phyloP scores from a whole-genome alignment of 2,888 invertebrate genomes.

The Perizoma flavofasciatum region DNA sequence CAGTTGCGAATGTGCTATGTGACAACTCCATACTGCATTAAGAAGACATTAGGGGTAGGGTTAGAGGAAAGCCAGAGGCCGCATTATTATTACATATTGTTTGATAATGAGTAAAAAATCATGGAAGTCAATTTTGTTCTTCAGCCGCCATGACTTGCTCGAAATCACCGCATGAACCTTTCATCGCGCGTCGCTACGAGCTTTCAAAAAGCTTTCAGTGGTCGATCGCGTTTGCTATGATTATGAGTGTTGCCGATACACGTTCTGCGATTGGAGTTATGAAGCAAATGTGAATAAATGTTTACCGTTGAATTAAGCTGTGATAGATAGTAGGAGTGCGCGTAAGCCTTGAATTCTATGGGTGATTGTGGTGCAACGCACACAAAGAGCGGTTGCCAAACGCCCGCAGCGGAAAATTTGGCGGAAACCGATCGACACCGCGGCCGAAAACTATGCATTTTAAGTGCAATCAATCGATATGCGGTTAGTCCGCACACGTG shows the following conservation, averaged over 20 bases:
- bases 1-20: slow-evolving; percentile 72
- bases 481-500: slow-evolving; percentile 72
- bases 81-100: slow-evolving; percentile 58
- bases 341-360: slow-evolving; percentile 57
- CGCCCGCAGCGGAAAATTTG: slow-evolving; percentile 75
- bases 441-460: slow-evolving; percentile 76
- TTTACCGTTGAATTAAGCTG: slow-evolving; percentile 41
- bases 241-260: slow-evolving; percentile 68
- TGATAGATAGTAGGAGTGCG: slow-evolving; percentile 45
- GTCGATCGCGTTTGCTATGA: slow-evolving; percentile 70
- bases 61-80: slow-evolving; percentile 60
- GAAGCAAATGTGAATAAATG: slow-evolving; percentile 48
- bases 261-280: slow-evolving; percentile 57
- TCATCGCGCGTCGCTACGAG: slow-evolving; percentile 71
- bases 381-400: slow-evolving; percentile 71
- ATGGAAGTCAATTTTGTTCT: slow-evolving; percentile 51
- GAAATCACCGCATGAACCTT: slow-evolving; percentile 72
- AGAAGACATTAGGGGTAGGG: slow-evolving; percentile 76
- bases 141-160: slow-evolving; percentile 59
- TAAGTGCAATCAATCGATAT: slow-evolving; percentile 79
- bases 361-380: slow-evolving; percentile 61
- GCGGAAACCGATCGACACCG: slow-evolving; percentile 72
- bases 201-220: slow-evolving; percentile 81
- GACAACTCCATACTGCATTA: slow-evolving; percentile 80
- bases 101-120: slow-evolving; percentile 32